Base-by-base conservation (phyloP, 2,797 vertebrate species). In the Myiothlypis coronata region DNA sequence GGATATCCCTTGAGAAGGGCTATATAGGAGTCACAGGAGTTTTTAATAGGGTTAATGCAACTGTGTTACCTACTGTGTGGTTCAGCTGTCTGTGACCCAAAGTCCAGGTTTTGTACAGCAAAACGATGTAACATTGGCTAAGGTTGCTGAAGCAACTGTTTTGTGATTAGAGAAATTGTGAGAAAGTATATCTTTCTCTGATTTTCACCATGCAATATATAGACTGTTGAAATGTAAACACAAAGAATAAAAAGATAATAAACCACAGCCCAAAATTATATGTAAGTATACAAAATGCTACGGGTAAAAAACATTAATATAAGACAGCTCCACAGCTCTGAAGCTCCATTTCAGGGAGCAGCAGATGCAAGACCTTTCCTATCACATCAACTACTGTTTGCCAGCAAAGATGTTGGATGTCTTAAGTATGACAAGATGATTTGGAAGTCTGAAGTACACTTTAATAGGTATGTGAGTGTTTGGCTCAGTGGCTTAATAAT, bases 61-160 rank as follows among this genome's bases (percentile, higher is more conserved):
- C 17, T 17, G 12, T 19, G 2, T 34, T 34, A n/a, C 5, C 27
- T 41, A 1, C 20, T 2, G 5, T 77, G 21, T 9, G 1, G 8
- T 55, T 59, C 16, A 79, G 19, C 44, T 84, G 6, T 10, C 34
- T 71, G 27, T 76, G 44, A 64, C 16, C 11, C 0, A 0, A 47
- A 46, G 39, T 20, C 43, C 32, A 53, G 24, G 16, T 74, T 82
- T n/a, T 34, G 22, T 28, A 20, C 1, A 4, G 27, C 8, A 46
- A n/a, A 71, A 65, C 26, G 70, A 3, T 8, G 1, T 46, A 49
- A 53, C 22, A 13, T 12, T 6, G 11, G 26, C 61, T 67, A 37
- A 67, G 34, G 39, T 14, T 61, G 53, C 39, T 67, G 43, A 57
- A 22, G 16, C 10, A 57, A 53, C 15, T 15, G 8, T 7, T 82